Conservation (phyloP, 2,888 invertebrate species). For the Caradrina clavipalpis region DNA sequence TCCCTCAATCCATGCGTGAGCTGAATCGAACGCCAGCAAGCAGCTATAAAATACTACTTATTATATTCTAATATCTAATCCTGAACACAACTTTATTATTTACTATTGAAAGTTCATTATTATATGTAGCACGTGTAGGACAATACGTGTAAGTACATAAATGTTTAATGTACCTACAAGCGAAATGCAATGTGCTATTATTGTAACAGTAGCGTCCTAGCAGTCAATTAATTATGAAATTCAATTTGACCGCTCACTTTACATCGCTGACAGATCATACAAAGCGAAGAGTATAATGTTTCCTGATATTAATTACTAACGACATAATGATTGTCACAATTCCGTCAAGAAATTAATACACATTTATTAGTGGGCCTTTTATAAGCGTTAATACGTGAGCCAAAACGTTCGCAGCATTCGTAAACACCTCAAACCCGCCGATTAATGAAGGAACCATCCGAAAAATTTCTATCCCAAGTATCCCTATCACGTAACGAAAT, state of each 20-base stretch:
- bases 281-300: conserved; percentile 8
- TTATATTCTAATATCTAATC: conserved; percentile 39
- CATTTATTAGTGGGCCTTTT: conserved; percentile 11
- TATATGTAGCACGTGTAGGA: neutral
- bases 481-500: conserved; percentile 68
- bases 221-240: conserved; percentile 62
- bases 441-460: conserved; percentile 61
- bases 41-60: conserved; percentile 34
- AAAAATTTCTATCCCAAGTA: conserved; percentile 66
- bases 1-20: conserved; percentile 70
- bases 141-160: neutral
- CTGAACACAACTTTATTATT: conserved; percentile 5
- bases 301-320: conserved; percentile 10
- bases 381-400: conserved; percentile 29
- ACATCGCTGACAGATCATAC: conserved; percentile 16
- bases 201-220: conserved; percentile 16
- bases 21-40: conserved; percentile 65
- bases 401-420: conserved; percentile 49
- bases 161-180: neutral
- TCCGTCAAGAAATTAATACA: neutral
- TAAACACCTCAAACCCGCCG: conserved; percentile 60
- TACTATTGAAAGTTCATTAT: conserved; percentile 25
- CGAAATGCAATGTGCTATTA: conserved; percentile 21
- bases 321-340: neutral
- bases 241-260: conserved; percentile 57